These are phyloP conservation scores for Hippopotamus amphibius DNA, from an alignment of 2,113 vertebrate species.

Conservation along the genomic window DNA sequence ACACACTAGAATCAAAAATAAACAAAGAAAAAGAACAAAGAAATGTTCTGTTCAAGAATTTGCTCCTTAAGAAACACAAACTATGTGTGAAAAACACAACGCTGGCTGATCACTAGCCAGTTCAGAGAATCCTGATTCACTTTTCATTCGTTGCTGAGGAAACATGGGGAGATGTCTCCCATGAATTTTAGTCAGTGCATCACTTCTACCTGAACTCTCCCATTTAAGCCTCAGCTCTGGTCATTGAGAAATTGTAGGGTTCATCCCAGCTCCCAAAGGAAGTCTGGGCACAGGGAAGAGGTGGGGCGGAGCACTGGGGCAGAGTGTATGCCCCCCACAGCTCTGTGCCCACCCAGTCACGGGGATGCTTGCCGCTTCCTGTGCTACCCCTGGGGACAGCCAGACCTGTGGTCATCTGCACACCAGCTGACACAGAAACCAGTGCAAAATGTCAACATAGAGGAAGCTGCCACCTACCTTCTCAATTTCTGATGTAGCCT, in stretches of 20 bases:
- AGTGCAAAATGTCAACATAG: accelerated
- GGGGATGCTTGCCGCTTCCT: too few species aligned
- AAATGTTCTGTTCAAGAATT: neutral
- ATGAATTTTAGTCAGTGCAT: neutral
- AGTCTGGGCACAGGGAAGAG: neutral
- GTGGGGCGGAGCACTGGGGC: too few species aligned
- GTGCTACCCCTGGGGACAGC: too few species aligned
- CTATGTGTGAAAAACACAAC: neutral
- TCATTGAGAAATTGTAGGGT: neutral
- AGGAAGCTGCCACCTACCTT: constrained; percentile 15
- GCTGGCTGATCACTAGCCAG: accelerated
- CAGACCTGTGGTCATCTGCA: too few species aligned
- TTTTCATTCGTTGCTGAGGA: neutral
- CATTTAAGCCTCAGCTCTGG: neutral
- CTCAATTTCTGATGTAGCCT: constrained; percentile 26
- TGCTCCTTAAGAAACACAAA: neutral
- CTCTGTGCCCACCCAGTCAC: neutral
- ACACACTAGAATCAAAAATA: neutral
- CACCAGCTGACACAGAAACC: neutral
- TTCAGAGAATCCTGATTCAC: too few species aligned
- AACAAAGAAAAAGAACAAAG: neutral
- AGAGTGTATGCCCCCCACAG: accelerated
- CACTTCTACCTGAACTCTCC: accelerated
- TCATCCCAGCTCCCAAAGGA: neutral
- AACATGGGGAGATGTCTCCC: too few species aligned